These are phyloP conservation scores for Euclidia mi DNA, from an alignment of 2,888 invertebrate species.

Conservation along the genomic window DNA sequence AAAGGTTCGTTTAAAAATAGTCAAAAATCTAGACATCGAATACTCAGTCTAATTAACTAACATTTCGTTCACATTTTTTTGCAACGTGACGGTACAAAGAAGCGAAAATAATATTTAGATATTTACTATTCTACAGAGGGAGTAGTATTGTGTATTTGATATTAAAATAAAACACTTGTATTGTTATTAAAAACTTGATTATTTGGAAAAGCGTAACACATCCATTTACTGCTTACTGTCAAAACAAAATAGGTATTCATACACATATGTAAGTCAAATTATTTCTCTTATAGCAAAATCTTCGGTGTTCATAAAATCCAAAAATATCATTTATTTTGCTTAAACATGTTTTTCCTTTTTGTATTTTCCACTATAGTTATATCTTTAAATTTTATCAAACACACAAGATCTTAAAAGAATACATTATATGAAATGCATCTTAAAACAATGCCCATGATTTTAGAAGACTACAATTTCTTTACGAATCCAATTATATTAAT, in stretches of 20 bases:
- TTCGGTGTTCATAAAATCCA: constrained; percentile 32
- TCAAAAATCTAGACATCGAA: background rate
- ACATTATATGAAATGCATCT: constrained; percentile 61
- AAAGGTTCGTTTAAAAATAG: constrained; percentile 7
- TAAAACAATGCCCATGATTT: constrained; percentile 65
- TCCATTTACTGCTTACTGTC: constrained; percentile 65
- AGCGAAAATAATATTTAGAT: background rate
- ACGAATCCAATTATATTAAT: constrained; percentile 1
- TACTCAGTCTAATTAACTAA: background rate
- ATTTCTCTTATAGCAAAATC: constrained; percentile 41
- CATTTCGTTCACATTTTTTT: constrained; percentile 11
- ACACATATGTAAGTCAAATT: constrained; percentile 47
- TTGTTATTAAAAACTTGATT: constrained; percentile 87
- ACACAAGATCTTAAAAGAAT: constrained; percentile 43
- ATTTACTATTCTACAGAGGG: constrained; percentile 18
- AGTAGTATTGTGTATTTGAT: constrained; percentile 18
- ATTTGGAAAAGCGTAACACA: constrained; percentile 87
- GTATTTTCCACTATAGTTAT: constrained; percentile 32
- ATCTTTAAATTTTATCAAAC: constrained; percentile 46
- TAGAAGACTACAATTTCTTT: constrained; percentile 29
- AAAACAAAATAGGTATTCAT: constrained; percentile 53
- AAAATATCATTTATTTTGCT: constrained; percentile 37
- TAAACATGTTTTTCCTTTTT: constrained; percentile 25
- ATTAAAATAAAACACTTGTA: constrained; percentile 75
- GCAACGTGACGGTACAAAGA: constrained; percentile 51